Evolutionary conservation across 2,797 vertebrate species (phyloP), one percentile per base, ranked within the genome.

Genomic region (Tenualosa ilisha): DNA sequence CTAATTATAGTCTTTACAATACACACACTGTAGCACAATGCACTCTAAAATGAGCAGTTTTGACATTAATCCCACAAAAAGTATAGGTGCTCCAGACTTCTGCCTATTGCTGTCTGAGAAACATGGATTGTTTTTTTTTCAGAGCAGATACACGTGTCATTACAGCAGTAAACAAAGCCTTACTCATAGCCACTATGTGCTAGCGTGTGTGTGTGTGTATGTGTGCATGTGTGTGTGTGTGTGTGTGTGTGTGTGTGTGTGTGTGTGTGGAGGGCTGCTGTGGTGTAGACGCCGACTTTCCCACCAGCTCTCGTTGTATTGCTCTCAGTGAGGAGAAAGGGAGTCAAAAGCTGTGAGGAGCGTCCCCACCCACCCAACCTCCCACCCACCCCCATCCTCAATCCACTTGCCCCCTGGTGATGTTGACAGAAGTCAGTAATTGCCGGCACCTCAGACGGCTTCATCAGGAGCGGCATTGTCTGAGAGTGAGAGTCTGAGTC

Each of bases 381-480:
- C 24, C 6, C 24, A 1, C 24, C 75, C 75, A 79, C 17, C 83
- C 83, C 82, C 79, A 43, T 85, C 50, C 83, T 88, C 84, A 86
- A 91, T 87, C 83, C 89, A 90, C 90, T 94, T 91, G 93, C 94
- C 94, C 94, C 93, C 92, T 88, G 89, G 94, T 94, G 93, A 94
- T 92, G 91, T 91, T 91, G 94, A 94, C 91, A 93, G 94, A 93
- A 93, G 95, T 93, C 95, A 94, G 95, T 97, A 97, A 97, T 97
- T 96, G 96, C 93, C 92, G 93, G 92, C 95, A 91, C 93, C 93
- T 96, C 95, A 96, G 95, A 96, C 94, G 94, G 94, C 95, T 97
- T 97, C 96, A 97, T 97, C 97, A 97, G 96, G 94, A 94, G 90
- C 91, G 94, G 94, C 93, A 92, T 88, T 93, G 96, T 97, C 94